These are phyloP conservation scores for Dendrolimus punctatus DNA, from an alignment of 1,140 invertebrate genomes.

Conservation along the genomic window DNA sequence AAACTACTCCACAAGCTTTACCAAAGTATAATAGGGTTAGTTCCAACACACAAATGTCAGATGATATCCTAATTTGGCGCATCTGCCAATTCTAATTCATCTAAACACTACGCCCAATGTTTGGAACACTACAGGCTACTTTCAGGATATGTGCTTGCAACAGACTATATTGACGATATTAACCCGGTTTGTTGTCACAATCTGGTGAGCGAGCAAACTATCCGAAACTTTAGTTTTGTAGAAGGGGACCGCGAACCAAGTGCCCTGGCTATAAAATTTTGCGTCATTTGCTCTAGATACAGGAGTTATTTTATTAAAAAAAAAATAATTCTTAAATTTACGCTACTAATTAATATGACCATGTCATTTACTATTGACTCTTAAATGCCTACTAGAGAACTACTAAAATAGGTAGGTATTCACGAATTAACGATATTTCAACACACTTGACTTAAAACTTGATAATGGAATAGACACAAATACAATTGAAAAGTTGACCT, in stretches of 20 bases:
- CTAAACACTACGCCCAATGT: slow-evolving; percentile 6
- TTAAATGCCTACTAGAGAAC: no score
- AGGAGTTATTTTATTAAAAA: neutral
- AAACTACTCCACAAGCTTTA: no score
- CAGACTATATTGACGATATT: slow-evolving; percentile 35
- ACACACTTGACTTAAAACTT: no score
- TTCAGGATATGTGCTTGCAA: slow-evolving; percentile 24
- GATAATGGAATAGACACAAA: no score
- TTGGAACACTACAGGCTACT: slow-evolving; percentile 12
- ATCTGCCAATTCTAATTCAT: slow-evolving; percentile 15
- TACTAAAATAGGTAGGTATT: no score
- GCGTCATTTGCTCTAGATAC: neutral
- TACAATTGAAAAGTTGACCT: no score
- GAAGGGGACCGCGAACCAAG: slow-evolving; percentile 32
- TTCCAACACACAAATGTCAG: neutral
- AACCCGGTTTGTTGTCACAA: slow-evolving; percentile 31
- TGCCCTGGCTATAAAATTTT: slow-evolving; percentile 1
- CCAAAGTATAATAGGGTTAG: no score
- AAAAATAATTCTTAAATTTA: no score
- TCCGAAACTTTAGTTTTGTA: slow-evolving; percentile 33
- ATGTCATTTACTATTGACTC: no score
- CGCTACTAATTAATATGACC: no score
- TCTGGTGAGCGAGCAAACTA: slow-evolving; percentile 27
- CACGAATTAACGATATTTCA: no score
- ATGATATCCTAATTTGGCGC: slow-evolving; percentile 3